These are phyloP conservation scores for Phragmatobia fuliginosa DNA, from an alignment of 2,888 invertebrate species.

Conservation along the genomic window DNA sequence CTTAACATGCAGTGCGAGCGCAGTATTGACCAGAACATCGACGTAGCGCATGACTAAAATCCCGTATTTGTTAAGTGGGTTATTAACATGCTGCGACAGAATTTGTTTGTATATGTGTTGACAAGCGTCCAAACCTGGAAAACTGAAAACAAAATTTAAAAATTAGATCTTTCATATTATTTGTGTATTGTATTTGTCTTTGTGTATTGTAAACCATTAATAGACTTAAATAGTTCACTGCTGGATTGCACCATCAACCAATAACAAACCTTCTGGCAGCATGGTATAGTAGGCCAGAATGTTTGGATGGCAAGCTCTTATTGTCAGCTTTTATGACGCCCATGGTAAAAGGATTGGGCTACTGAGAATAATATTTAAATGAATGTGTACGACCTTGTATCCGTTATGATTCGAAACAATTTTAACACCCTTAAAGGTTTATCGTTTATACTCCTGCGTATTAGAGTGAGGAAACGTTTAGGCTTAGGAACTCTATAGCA, in stretches of 20 bases:
- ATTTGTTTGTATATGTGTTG: conserved; percentile 94
- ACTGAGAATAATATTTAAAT: too few species aligned
- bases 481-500: neutral
- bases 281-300: too few species aligned
- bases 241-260: too few species aligned
- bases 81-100: conserved; percentile 90
- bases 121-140: conserved; percentile 93
- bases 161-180: neutral
- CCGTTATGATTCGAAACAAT: too few species aligned
- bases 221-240: too few species aligned
- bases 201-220: neutral
- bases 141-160: conserved; percentile 82
- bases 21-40: conserved; percentile 89
- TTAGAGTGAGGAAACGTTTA: neutral
- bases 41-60: conserved; percentile 86
- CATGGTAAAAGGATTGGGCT: too few species aligned
- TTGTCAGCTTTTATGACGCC: too few species aligned
- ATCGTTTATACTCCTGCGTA: too few species aligned
- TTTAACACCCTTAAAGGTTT: too few species aligned
- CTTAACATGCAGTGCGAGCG: conserved; percentile 92
- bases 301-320: too few species aligned
- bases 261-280: too few species aligned
- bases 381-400: too few species aligned
- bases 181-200: neutral
- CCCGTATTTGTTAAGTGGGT: conserved; percentile 89